Percentiles rank a stretch among this genome's conserved stretches.
Evolutionary conservation across 2,797 vertebrate genomes (phyloP).

Genomic region (Euphonia xanthogaster): DNA sequence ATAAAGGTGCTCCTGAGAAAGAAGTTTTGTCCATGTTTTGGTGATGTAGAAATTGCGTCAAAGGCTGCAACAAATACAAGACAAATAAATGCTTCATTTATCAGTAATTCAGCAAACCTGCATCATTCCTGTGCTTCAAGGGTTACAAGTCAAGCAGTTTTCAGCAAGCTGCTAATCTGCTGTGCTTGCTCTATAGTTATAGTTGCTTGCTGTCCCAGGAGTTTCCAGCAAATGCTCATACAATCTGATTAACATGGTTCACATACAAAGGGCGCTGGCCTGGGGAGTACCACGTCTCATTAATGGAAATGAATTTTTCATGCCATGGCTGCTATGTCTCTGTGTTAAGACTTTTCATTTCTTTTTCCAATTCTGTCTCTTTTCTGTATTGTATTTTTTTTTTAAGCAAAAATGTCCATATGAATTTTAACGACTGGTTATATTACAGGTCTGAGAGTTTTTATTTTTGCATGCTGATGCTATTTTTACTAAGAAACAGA

Average conservation of each 20-base stretch:
- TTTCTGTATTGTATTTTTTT: not conserved
- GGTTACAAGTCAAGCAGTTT: slow-evolving; percentile 73
- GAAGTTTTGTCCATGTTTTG: not conserved
- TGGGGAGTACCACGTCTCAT: slow-evolving; percentile 65
- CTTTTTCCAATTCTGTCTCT: not conserved
- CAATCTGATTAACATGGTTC: slow-evolving; percentile 75
- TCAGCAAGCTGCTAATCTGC: slow-evolving; percentile 69
- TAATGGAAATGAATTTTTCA: slow-evolving; percentile 77
- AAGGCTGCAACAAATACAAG: not conserved
- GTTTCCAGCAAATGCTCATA: slow-evolving; percentile 68
- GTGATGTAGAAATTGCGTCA: not conserved
- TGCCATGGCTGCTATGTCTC: slow-evolving; percentile 8
- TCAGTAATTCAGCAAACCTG: not conserved
- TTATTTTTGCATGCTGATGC: not conserved
- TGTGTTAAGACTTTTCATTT: not conserved
- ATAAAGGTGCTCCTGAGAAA: not conserved
- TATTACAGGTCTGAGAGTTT: not conserved
- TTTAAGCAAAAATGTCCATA: not conserved
- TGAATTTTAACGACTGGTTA: not conserved
- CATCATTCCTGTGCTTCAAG: slow-evolving; percentile 45
- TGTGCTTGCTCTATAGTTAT: slow-evolving; percentile 57
- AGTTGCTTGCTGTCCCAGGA: slow-evolving; percentile 63
- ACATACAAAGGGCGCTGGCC: slow-evolving; percentile 63
- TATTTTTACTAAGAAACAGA: slow-evolving; percentile 29
- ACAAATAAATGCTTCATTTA: not conserved